A percentile compares a stretch with the other conserved stretches of the same genome.
phyloP scores from a whole-genome alignment of 2,888 invertebrate genomes.

The Microctonus hyperodae region DNA sequence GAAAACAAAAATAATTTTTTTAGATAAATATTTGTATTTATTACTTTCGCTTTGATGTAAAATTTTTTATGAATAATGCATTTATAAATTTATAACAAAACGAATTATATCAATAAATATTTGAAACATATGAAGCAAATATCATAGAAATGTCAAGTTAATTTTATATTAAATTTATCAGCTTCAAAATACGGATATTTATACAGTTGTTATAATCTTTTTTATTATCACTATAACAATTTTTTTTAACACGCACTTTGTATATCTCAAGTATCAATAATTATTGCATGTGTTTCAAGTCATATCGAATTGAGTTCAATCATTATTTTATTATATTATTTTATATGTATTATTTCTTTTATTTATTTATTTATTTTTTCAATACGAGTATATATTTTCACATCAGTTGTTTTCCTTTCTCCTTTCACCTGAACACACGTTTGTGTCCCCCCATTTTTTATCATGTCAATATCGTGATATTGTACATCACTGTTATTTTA shows the following conservation, averaged over 20 bases:
- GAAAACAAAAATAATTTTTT: neutral
- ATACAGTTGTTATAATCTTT: neutral
- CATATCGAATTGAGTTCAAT: no score
- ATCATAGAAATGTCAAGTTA: conserved; percentile 11
- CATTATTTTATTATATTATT: no score
- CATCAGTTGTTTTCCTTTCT: conserved; percentile 21
- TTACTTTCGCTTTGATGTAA: no score
- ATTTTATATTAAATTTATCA: neutral
- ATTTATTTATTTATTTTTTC: conserved; percentile 7
- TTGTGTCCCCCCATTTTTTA: neutral
- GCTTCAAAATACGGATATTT: neutral
- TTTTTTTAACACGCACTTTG: neutral
- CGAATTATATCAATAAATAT: conserved; percentile 1
- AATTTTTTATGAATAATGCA: no score
- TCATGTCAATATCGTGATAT: neutral
- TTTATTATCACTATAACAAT: neutral
- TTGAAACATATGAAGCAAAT: conserved; percentile 12
- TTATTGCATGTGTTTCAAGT: no score
- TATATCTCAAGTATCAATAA: neutral
- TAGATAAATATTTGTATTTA: no score
- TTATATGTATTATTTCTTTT: no score
- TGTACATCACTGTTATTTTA: neutral
- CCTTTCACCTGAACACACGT: conserved; percentile 21
- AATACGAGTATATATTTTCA: conserved; percentile 16
- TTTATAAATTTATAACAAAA: no score